These are phyloP conservation scores for Syrrhaptes paradoxus DNA, from an alignment of 2,113 vertebrate species.

Conservation along the genomic window DNA sequence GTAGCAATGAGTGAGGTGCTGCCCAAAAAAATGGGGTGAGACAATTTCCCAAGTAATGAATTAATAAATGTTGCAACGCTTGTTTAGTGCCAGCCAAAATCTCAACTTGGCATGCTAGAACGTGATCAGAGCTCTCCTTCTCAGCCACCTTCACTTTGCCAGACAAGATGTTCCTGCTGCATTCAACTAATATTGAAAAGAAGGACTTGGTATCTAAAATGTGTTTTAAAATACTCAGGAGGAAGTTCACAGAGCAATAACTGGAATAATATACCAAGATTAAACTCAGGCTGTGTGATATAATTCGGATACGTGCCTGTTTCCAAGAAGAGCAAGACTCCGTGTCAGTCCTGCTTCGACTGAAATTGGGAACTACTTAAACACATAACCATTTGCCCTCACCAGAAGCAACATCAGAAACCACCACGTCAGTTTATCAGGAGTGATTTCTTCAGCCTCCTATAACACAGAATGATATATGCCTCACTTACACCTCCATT, in stretches of 20 bases:
- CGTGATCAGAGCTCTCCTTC: constrained; percentile 43
- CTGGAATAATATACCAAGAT: neutral
- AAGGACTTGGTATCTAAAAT: neutral
- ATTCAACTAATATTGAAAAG: neutral
- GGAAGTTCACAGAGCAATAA: neutral
- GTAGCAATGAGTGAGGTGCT: constrained; percentile 67
- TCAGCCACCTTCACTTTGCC: neutral
- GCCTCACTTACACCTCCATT: neutral
- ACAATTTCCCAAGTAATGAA: constrained; percentile 70
- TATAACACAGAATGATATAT: neutral
- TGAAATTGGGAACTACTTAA: neutral
- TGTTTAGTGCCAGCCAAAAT: constrained; percentile 41
- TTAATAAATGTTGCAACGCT: constrained; percentile 59
- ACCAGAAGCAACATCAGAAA: neutral
- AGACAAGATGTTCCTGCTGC: neutral
- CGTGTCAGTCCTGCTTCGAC: neutral
- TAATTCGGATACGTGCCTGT: neutral
- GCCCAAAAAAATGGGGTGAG: constrained; percentile 70
- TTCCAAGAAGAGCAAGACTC: neutral
- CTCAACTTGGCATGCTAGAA: constrained; percentile 46
- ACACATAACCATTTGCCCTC: neutral
- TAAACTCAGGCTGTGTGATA: neutral
- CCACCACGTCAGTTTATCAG: neutral
- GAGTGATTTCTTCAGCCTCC: neutral
- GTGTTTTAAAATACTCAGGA: neutral